These are phyloP conservation scores for Bicyclus anynana DNA, from an alignment of 1,140 invertebrate genomes.

Conservation along the genomic window DNA sequence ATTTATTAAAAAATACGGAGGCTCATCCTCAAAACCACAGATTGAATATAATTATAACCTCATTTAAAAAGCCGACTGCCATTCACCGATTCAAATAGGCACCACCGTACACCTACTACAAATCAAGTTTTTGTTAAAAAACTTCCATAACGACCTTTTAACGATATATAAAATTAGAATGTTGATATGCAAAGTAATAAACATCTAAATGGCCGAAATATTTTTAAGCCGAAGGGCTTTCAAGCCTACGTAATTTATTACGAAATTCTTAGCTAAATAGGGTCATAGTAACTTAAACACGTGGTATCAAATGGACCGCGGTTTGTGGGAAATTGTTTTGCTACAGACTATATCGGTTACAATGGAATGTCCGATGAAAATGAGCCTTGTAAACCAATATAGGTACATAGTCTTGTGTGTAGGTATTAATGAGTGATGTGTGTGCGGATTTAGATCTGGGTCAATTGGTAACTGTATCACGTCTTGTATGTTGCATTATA, in stretches of 20 bases:
- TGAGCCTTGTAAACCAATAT: background rate
- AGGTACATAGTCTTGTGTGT: background rate
- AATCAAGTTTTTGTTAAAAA: background rate
- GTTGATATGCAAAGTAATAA: background rate
- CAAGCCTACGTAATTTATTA: background rate
- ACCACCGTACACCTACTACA: no score
- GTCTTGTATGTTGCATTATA: background rate
- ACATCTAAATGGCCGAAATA: background rate
- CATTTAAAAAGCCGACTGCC: background rate
- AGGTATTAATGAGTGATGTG: background rate
- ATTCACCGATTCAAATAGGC: no score
- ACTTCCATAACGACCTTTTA: background rate
- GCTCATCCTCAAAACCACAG: no score
- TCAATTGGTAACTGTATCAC: background rate
- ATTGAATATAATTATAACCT: no score
- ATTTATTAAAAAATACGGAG: no score
- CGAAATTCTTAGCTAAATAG: background rate
- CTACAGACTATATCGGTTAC: background rate
- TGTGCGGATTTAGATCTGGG: constrained; percentile 1
- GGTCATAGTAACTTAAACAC: background rate
- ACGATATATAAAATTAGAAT: background rate
- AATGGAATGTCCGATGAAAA: background rate
- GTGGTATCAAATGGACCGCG: background rate
- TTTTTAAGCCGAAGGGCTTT: background rate
- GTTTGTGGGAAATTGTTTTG: background rate